Evolutionary conservation across 2,113 vertebrate species (phyloP), one percentile per base, ranked within the genome.

Genomic region (Ceratotherium simum): DNA sequence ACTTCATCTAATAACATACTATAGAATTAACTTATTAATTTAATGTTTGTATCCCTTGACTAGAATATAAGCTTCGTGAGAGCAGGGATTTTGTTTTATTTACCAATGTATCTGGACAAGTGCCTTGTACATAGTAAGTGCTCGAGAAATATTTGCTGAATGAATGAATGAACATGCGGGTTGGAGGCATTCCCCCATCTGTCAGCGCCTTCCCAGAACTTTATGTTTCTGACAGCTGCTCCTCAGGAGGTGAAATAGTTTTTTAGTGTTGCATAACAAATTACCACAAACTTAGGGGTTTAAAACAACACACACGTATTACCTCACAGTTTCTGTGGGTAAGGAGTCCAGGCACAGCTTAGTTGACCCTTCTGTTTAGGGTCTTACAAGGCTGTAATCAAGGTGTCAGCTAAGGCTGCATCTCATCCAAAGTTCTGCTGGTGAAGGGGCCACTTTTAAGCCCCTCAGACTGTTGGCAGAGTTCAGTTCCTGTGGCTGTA

Each of bases 11-110:
- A 46, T 54, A 89, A 62, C 20, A 48, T 67, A 17, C 20, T 42
- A 25, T 64, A 36, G 31, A 54, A 90, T 81, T 31, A 83, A 58
- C 14, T 87, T 94, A 54, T 9, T 70, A 86, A 29, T 46, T 85
- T 90, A 33, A 56, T 42, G 39, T 56, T 70, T 82, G 6, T 70
- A 64, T 64, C 46, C 39, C 72, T 79, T 87, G 31, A 93, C 58
- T 96, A 76, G 25, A 42, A 56, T 39, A 33, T 69, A 86, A 75
- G 36, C 20, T 65, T 48, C 20, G 3, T 85, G 65, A 87, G 6
- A 95, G 23, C 48, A 82, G 46, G 5, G 2, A 62, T 93, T 91
- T 85, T 82, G 48, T 93, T 92, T 88, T 82, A 46, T 92, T 82
- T 75, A 51, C 14, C 33, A 64, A 64, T 76, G 5, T 69, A 82